Conservation (phyloP, 2,888 invertebrate species). For the Coleophora deauratella region DNA sequence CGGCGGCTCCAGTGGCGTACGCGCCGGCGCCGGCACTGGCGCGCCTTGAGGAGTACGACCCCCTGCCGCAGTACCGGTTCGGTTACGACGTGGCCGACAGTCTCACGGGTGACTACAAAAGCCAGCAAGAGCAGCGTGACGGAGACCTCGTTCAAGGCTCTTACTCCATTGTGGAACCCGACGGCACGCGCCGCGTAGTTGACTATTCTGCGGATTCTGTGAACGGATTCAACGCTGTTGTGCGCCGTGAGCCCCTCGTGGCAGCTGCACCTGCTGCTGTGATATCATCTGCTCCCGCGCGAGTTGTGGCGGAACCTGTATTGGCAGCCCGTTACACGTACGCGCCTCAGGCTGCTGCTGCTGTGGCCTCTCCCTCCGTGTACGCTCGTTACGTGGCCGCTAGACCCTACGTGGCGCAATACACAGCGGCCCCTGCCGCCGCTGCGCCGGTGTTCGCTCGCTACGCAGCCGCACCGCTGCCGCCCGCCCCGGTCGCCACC, state of each 20-base stretch:
- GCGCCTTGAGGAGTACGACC: conserved; percentile 63
- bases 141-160: conserved; percentile 69
- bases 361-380: conserved; percentile 19
- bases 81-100: conserved; percentile 61
- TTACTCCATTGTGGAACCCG: conserved; percentile 58
- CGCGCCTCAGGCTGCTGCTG: conserved; percentile 14
- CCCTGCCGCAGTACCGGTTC: conserved; percentile 72
- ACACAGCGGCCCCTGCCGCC: conserved; percentile 20
- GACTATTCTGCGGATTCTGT: conserved; percentile 57
- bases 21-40: conserved; percentile 38
- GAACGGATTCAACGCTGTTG: conserved; percentile 60
- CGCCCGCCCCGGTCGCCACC: conserved; percentile 16
- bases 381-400: conserved; percentile 24
- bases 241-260: conserved; percentile 52
- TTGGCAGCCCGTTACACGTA: conserved; percentile 22
- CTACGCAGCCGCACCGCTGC: conserved; percentile 16
- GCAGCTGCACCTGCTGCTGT: conserved; percentile 47
- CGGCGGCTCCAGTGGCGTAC: conserved; percentile 40
- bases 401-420: conserved; percentile 16
- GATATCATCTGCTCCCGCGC: conserved; percentile 38
- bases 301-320: conserved; percentile 29
- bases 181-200: conserved; percentile 55
- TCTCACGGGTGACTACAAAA: conserved; percentile 63
- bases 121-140: conserved; percentile 63
- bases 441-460: conserved; percentile 7